Evolutionary conservation across 2,888 invertebrate genomes (phyloP), one percentile per base, ranked within the genome.

Genomic region (Eilema griseolum): DNA sequence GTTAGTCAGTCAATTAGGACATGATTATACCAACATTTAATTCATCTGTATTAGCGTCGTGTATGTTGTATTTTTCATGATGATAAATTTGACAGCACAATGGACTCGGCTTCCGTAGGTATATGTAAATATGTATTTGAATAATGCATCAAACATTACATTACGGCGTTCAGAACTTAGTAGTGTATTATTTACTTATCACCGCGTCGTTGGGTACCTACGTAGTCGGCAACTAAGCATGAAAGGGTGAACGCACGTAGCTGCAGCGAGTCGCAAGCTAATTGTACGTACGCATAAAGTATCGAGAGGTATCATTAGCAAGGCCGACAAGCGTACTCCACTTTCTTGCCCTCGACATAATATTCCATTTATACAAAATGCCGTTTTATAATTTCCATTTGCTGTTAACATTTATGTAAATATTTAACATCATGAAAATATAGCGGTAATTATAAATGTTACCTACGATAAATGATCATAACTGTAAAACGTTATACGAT

Each of bases 1-100:
- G 28, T 28, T 31, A 12, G 8, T 60, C 31, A 28, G 20, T 60
- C 60, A 60, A 20, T 60, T 31, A 60, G n/a, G 31, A 31, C 60
- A 8, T 26, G 31, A 14, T 33, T n/a, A 8, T 33, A 31, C 11
- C 7, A 2, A 31, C 16, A 16, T 20, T 20, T 31, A n/a, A n/a
- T 61, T 61, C 33, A 61, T 61, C 10, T 46, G 5, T 52, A 52
- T 52, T 52, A 52, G 52, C 20, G 31, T 61, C 28, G 20, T 28
- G 16, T 28, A 28, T 33, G 28, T 33, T 28, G 16, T 60, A 60
- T 61, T 61, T 61, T 61, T 61, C 57, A 86, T 80, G 86, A 84
- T 77, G 82, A 82, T 81, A 72, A 69, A 63, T 85, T 79, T 84
- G 89, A 88, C 89, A 90, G 85, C 66, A 88, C 89, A 88, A 89